A percentile compares a stretch with the other conserved stretches of the same genome.
Conservation (phyloP, 2,888 invertebrate genomes). For the Ochlodes sylvanus region DNA sequence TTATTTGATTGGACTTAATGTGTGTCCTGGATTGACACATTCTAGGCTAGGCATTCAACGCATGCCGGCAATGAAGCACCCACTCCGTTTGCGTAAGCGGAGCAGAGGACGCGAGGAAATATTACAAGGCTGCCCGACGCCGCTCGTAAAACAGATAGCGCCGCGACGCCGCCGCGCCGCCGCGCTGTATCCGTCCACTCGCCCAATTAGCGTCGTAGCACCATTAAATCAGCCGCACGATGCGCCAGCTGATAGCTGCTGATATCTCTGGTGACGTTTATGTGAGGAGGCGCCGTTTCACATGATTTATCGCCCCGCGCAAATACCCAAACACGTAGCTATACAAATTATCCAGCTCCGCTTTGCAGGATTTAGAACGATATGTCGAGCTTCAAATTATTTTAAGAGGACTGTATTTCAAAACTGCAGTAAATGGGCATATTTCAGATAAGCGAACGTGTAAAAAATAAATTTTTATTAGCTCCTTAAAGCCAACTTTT, state of each 20-base stretch:
- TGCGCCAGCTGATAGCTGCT: constrained; percentile 2
- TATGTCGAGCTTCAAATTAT: neutral
- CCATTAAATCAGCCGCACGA: neutral
- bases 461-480: constrained; percentile 4
- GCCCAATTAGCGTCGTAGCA: neutral
- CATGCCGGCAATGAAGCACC: too few relatives aligned
- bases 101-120: neutral
- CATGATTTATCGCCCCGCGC: constrained; percentile 17
- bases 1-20: too few relatives aligned
- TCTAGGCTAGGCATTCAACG: too few relatives aligned
- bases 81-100: too few relatives aligned
- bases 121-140: neutral
- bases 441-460: constrained; percentile 3
- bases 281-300: constrained; percentile 24
- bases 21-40: too few relatives aligned
- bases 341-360: neutral
- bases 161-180: neutral
- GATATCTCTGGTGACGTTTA: constrained; percentile 14
- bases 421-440: too few relatives aligned
- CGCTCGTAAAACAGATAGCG: neutral
- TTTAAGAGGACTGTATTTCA: too few relatives aligned
- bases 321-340: neutral
- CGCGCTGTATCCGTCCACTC: neutral
- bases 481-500: neutral
- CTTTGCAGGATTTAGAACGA: neutral